These are phyloP conservation scores for Pseudococcus jackbeardsleyi DNA, from an alignment of 2,888 invertebrate species.

Conservation along the genomic window DNA sequence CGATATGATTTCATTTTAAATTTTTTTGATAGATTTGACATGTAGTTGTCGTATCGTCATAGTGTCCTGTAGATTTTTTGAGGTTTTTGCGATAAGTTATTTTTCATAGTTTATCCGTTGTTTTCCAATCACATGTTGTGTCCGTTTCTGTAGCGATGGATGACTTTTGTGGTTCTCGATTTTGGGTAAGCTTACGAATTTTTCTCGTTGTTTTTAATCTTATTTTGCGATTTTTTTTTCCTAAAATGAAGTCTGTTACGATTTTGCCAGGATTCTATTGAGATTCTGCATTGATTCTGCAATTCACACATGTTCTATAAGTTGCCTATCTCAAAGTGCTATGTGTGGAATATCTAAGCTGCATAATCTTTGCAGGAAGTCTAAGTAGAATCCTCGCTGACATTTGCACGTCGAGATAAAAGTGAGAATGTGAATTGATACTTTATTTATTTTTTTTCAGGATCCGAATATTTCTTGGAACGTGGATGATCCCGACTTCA, in stretches of 20 bases:
- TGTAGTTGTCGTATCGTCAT: neutral
- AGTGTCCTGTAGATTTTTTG: neutral
- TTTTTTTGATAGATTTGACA: too few relatives aligned
- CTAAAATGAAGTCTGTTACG: too few relatives aligned
- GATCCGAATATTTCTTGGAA: slow-evolving; percentile 83
- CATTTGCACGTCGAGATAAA: too few relatives aligned
- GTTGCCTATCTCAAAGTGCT: slow-evolving; percentile 72
- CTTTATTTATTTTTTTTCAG: slow-evolving; percentile 72
- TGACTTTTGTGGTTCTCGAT: neutral
- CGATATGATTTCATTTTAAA: too few relatives aligned
- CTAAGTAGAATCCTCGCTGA: too few relatives aligned
- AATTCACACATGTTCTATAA: too few relatives aligned
- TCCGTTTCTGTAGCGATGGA: neutral
- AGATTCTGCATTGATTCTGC: too few relatives aligned
- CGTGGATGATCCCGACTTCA: slow-evolving; percentile 86
- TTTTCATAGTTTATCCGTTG: neutral
- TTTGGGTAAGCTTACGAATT: neutral
- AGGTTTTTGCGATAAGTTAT: neutral
- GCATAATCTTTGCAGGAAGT: too few relatives aligned
- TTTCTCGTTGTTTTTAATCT: too few relatives aligned
- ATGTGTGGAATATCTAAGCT: too few relatives aligned
- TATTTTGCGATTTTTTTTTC: neutral
- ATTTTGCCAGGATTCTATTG: too few relatives aligned
- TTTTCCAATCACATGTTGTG: neutral
- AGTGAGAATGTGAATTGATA: too few relatives aligned